Evolutionary conservation across 2,113 vertebrate genomes (phyloP), one percentile per base, ranked within the genome.

Genomic region (Nematolebias whitei): DNA sequence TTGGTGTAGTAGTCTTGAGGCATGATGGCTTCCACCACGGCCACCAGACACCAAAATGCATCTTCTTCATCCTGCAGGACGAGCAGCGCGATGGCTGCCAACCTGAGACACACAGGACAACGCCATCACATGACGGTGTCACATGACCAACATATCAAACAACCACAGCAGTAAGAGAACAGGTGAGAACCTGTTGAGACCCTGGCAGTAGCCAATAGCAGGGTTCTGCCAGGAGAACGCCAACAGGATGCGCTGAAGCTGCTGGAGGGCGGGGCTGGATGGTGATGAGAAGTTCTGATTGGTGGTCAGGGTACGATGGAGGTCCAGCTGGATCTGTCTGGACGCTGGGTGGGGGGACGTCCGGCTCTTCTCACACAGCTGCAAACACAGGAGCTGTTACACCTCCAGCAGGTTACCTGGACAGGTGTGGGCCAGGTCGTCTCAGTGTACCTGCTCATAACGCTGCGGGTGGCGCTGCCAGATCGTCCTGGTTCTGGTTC

Each of bases 191-290:
- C 96, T 96, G 92, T 99, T 99, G 57, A 99, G 90, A 23, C 97
- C 98, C 71, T 99, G 97, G 80, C 97, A 98, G 85, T 98, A 99
- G 56, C 98, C 96, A 13, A 99, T 94, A 20, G 90, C 73, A 18
- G 95, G 96, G 80, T 96, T 98, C 62, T 97, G 95, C 95, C 96
- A 96, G 68, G 96, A 96, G 82, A 97, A 99, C 6, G 98, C 96
- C 80, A 98, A 43, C 16, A 99, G 84, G 71, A 99, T 83, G 20
- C 94, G 93, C 1, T 92, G 92, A 9, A 99, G 96, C 88, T 93
- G 94, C 78, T 94, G 93, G 1, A 95, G 90, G 81, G 93, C 63
- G 26, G 87, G 88, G 73, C 95, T 96, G 7, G 93, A 90, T 0
- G 95, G 95, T 0, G 94, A 95, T 43, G 84, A 93, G 75, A 99